phyloP scores from a whole-genome alignment of 2,888 invertebrate genomes.

The Ophioninae sp. region DNA sequence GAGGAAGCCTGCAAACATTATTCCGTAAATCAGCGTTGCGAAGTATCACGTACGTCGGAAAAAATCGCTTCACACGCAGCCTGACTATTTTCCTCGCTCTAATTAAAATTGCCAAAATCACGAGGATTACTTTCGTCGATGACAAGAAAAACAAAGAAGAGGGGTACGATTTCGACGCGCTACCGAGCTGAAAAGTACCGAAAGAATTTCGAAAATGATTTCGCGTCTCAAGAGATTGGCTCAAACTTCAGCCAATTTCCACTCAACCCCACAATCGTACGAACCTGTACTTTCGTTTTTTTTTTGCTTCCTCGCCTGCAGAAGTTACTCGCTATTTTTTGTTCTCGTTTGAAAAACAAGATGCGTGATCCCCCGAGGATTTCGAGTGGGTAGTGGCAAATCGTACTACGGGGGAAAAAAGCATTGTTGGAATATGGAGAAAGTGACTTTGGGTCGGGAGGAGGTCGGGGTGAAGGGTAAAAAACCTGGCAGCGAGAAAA shows the following conservation, averaged over 20 bases:
- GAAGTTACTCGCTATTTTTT: neutral
- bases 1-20: too few relatives aligned
- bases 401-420: too few relatives aligned
- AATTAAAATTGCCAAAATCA: too few relatives aligned
- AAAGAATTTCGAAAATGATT: slow-evolving; percentile 3
- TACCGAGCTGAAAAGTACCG: neutral
- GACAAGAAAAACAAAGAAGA: too few relatives aligned
- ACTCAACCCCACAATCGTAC: neutral
- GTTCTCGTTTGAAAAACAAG: neutral
- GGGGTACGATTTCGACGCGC: neutral
- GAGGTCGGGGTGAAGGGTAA: neutral
- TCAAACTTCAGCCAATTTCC: neutral
- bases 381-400: neutral
- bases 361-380: neutral
- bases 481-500: neutral
- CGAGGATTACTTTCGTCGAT: too few relatives aligned
- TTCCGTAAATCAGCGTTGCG: too few relatives aligned
- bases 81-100: too few relatives aligned
- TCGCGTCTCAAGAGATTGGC: neutral
- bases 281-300: neutral
- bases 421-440: neutral
- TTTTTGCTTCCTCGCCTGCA: neutral
- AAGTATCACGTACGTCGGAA: too few relatives aligned
- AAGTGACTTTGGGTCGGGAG: neutral
- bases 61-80: too few relatives aligned